A percentile compares a stretch with the other conserved stretches of the same genome.
Evolutionary conservation across 2,113 vertebrate species (phyloP).

Genomic region (Picathartes gymnocephalus): DNA sequence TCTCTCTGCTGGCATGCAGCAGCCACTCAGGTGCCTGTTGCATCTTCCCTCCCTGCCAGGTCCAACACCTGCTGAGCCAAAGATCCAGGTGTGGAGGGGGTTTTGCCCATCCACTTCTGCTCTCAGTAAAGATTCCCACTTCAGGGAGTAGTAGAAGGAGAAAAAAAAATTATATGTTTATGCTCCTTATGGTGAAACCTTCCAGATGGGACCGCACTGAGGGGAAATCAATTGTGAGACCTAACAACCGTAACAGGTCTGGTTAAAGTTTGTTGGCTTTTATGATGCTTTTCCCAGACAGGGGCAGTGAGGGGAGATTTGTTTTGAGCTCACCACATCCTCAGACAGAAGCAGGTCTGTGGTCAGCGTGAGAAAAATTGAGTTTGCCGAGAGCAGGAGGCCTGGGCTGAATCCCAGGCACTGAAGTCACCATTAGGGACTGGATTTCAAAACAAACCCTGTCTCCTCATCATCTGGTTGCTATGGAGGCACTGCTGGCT

Average conservation of each 20-base stretch:
- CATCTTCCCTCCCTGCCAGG: background rate
- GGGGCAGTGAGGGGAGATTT: background rate
- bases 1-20: background rate
- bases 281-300: background rate
- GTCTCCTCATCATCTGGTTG: conserved; percentile 37
- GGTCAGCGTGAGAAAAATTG: background rate
- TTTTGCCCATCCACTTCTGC: background rate
- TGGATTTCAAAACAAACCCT: background rate
- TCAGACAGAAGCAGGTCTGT: background rate
- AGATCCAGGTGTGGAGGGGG: background rate
- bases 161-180: background rate
- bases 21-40: background rate
- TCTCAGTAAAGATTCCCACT: background rate
- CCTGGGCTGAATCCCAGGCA: background rate
- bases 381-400: background rate
- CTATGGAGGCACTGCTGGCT: conserved; percentile 36
- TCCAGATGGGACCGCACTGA: conserved; percentile 37
- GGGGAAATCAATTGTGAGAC: conserved; percentile 9
- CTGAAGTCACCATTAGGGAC: background rate
- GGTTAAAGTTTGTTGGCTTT: conserved; percentile 20
- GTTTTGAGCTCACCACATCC: background rate
- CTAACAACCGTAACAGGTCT: background rate
- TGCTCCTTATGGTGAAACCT: background rate
- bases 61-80: background rate
- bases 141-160: background rate